Evolutionary conservation across 2,113 vertebrate species (phyloP).

Genomic region (Mionectes macconnelli): DNA sequence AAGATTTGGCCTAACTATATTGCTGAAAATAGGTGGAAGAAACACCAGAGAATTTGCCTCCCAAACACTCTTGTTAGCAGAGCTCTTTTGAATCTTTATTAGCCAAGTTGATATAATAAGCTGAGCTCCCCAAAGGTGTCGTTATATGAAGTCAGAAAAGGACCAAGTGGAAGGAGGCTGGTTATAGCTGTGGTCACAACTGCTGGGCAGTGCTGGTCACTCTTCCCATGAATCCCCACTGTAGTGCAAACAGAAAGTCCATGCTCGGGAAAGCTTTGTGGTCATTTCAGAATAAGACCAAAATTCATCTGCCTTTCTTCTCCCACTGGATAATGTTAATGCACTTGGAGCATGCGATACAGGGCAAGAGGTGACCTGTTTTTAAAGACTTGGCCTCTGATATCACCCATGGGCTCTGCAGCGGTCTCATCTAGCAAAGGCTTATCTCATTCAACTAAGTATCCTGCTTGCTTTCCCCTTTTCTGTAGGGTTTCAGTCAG

Average conservation of each 20-base stretch:
- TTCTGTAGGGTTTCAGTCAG: not conserved
- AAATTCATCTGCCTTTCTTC: not conserved
- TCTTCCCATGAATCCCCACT: not conserved
- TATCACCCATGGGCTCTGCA: not conserved
- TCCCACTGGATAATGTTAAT: constrained; percentile 29
- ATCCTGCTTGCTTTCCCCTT: not conserved
- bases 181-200: not conserved
- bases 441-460: constrained; percentile 29
- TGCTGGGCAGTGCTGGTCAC: not conserved
- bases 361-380: constrained; percentile 23
- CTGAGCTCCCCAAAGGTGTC: not conserved
- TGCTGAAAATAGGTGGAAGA: not conserved
- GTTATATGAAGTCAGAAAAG: not conserved
- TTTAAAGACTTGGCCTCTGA: constrained; percentile 1
- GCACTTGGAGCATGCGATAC: not conserved
- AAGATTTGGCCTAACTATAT: fast-evolving
- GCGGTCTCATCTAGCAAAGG: not conserved
- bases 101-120: not conserved
- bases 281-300: not conserved
- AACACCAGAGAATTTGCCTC: not conserved
- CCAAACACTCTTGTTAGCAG: not conserved
- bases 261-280: not conserved
- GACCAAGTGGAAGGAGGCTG: not conserved
- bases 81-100: not conserved
- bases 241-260: not conserved